Base-by-base conservation (phyloP, 2,113 vertebrate species). In the Eulemur rufifrons region DNA sequence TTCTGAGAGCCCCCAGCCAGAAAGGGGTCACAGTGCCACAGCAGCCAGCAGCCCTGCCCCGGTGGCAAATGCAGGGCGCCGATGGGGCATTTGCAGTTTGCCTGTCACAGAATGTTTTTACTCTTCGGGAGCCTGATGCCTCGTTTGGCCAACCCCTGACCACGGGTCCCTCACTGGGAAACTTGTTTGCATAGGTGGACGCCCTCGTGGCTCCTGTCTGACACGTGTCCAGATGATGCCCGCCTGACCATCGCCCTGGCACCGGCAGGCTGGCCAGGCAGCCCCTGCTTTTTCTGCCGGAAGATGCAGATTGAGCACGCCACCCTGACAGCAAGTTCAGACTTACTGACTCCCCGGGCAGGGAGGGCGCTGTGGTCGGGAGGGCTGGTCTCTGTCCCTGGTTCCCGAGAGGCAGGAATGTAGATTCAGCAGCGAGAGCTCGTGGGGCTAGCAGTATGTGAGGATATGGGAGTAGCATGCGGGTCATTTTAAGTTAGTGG, bases 181-280 rank as follows among this genome's bases (percentile, higher is more conserved):
- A 32, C 3, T 14, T 9, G 27, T 47, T 76, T 10, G 18, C 8
- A 2, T 42, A 4, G 45, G 27, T 0, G 8, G 27, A 27, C 13
- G 42, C 27, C 42, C 8, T 54, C 15, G 2, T 47, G 27, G 73
- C 73, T 32, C 1, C 0, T 17, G 2, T 47, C 73, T 74, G 42
- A 74, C 73, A 29, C 8, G 5, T 17, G 42, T 47, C 42, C 42
- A 17, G 42, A 2, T 0, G 27, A 32, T 32, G 42, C 73, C 42
- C 27, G 71, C 13, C 69, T 39, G 37, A 39, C 21, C 23, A 27
- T 42, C 1, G 11, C 69, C 23, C 39, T 45, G 73, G 73, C 42
- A 18, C 27, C 32, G 42, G 73, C 39, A 32, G 27, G 14, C 42
- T 27, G 25, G 39, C 69, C 0, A 12, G 69, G 69, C 42, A 76